A percentile compares a stretch with the other conserved stretches of the same genome.
Evolutionary conservation across 2,113 vertebrate species (phyloP).

Genomic region (Terrapene triunguis): DNA sequence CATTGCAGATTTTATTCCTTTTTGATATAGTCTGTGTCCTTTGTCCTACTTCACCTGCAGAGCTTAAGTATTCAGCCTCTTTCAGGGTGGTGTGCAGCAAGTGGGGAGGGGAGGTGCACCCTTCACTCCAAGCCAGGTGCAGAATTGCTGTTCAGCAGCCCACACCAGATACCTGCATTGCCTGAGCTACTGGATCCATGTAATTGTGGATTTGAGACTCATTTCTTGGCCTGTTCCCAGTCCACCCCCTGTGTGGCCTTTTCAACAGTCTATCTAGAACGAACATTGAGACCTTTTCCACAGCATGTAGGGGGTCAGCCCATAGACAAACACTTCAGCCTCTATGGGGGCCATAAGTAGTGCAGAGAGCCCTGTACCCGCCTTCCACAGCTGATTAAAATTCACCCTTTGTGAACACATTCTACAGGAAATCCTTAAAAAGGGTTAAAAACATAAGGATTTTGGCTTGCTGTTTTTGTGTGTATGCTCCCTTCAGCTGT

Average conservation of each 20-base stretch:
- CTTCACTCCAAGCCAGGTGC: not conserved
- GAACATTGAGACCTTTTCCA: not conserved
- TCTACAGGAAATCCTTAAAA: constrained; percentile 4
- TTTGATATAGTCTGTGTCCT: not conserved
- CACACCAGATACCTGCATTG: not conserved
- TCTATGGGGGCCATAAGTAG: not conserved
- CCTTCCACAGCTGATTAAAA: constrained; percentile 32
- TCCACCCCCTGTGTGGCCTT: not conserved
- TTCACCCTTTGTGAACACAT: constrained; percentile 27
- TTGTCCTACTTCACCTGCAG: not conserved
- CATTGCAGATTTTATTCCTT: not conserved
- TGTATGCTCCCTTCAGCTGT: not conserved
- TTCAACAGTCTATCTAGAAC: not conserved
- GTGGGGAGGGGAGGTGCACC: not conserved
- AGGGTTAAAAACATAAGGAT: not conserved
- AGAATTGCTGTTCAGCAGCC: not conserved
- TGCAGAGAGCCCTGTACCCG: constrained; percentile 54
- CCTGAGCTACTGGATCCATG: not conserved
- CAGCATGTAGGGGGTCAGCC: not conserved
- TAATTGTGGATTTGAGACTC: not conserved
- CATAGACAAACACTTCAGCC: not conserved
- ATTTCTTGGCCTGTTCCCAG: not conserved
- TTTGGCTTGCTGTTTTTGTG: not conserved
- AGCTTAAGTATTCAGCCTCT: not conserved
- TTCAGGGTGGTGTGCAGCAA: not conserved